Percentiles rank a stretch among this genome's conserved stretches.
These are phyloP conservation scores for Phaonia tiefii DNA, from an alignment of 2,888 invertebrate genomes.

Conservation along the genomic window DNA sequence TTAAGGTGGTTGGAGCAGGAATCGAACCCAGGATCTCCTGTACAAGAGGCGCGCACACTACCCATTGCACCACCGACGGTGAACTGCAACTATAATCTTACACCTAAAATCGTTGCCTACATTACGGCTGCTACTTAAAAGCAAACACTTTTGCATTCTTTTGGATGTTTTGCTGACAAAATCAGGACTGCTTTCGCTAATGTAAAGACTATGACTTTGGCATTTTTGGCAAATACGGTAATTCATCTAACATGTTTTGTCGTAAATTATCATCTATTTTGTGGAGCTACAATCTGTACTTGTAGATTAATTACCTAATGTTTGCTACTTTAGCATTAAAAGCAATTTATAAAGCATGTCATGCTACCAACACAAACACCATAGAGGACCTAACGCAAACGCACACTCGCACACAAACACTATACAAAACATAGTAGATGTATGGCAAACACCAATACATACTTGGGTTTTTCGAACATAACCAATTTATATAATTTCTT, in stretches of 20 bases:
- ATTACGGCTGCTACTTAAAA: no score
- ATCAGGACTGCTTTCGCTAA: no score
- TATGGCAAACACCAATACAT: conserved; percentile 29
- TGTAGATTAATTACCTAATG: conserved; percentile 66
- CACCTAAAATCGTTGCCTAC: no score
- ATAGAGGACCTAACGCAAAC: neutral
- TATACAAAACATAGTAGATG: neutral
- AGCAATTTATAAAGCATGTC: conserved; percentile 64
- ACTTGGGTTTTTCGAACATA: neutral
- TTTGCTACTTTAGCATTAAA: conserved; percentile 61
- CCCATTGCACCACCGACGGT: no score
- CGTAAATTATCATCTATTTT: conserved; percentile 42
- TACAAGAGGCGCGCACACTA: no score
- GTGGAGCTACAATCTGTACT: conserved; percentile 53
- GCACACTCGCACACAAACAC: neutral
- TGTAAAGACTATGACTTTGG: conserved; percentile 17
- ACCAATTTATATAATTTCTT: conserved; percentile 62
- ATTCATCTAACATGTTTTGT: conserved; percentile 25
- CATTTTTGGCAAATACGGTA: neutral
- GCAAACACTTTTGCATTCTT: no score
- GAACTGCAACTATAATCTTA: no score
- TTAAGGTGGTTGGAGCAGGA: no score
- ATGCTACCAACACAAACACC: conserved; percentile 10
- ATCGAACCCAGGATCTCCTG: no score
- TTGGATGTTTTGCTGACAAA: no score